phyloP scores from a whole-genome alignment of 1,140 invertebrate genomes.

The Patella vulgata region DNA sequence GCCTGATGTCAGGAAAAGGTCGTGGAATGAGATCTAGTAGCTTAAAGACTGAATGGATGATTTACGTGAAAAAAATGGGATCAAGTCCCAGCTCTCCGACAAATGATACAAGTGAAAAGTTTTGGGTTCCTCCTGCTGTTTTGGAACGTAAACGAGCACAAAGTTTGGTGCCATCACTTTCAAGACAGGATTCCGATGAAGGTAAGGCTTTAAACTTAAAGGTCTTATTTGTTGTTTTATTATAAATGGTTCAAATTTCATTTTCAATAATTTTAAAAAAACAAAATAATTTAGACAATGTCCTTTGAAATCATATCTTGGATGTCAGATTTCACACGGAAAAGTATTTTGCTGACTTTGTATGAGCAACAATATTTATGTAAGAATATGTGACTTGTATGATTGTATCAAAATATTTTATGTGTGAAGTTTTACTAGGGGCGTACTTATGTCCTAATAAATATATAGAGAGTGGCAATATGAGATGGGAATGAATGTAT shows the following conservation, averaged over 20 bases:
- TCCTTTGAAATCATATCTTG: no score
- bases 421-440: no score
- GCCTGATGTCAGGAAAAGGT: neutral
- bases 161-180: slow-evolving; percentile 47
- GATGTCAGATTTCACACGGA: no score
- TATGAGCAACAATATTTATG: no score
- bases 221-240: neutral
- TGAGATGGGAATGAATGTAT: no score
- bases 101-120: slow-evolving; percentile 46
- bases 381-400: no score
- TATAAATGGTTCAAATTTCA: neutral
- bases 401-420: no score
- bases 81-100: slow-evolving; percentile 35
- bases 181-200: slow-evolving; percentile 46
- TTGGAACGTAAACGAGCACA: slow-evolving; percentile 50
- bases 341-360: no score
- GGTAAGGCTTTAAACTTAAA: slow-evolving; percentile 35
- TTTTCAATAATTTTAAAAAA: neutral
- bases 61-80: slow-evolving; percentile 41
- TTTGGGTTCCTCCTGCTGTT: slow-evolving; percentile 53
- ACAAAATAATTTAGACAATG: neutral
- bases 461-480: no score
- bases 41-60: slow-evolving; percentile 36
- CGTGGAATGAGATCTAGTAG: slow-evolving; percentile 23
- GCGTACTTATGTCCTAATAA: no score